Evolutionary conservation across 1,140 invertebrate genomes (phyloP), one percentile per base, ranked within the genome.

Genomic region (Drosophila kanapiae): DNA sequence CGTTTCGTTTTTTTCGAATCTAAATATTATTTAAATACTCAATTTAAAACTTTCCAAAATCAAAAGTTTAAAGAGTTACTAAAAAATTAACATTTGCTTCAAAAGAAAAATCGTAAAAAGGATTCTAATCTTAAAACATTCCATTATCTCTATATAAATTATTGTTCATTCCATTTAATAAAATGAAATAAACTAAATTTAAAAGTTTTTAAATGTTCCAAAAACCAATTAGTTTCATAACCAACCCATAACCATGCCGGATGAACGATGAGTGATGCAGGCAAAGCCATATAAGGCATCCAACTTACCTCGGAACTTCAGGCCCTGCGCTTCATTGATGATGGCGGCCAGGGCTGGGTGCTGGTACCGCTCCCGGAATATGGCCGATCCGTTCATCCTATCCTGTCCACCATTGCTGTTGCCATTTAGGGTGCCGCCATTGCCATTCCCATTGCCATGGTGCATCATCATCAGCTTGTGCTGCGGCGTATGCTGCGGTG

Each of bases 341-440:
- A 93, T 91, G 61, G 92, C 91, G n/a, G 90, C 82, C 69, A 93
- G 65, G 1, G 91, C 92, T 7, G 92, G 92, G 68, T 93, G 92
- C 42, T 93, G 92, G 67, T 93, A 93, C 1, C 92, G 76, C 54
- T 92, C 92, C 11, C 88, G 82, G 48, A 91, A 88, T 38, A 93
- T 91, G 58, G 86, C 86, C 14, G 91, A 92, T 4, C 86, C 87
- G 58, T 91, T 92, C 51, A 83, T 71, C 31, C 60, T 38, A 11
- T 70, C 69, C 16, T 71, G 42, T 13, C 84, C 56, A 2, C 64
- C 71, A 48, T 84, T 91, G 29, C 62, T 76, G 45, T 88, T 88
- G 35, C 83, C 83, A 42, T 88, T 88, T 2, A 88, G 42, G 4
- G 85, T 90, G 13, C 82, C 79, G 13, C 71, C 64, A 29, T 88